These are phyloP conservation scores for Sarcophaga variegata DNA, from an alignment of 2,888 invertebrate genomes.

Conservation along the genomic window DNA sequence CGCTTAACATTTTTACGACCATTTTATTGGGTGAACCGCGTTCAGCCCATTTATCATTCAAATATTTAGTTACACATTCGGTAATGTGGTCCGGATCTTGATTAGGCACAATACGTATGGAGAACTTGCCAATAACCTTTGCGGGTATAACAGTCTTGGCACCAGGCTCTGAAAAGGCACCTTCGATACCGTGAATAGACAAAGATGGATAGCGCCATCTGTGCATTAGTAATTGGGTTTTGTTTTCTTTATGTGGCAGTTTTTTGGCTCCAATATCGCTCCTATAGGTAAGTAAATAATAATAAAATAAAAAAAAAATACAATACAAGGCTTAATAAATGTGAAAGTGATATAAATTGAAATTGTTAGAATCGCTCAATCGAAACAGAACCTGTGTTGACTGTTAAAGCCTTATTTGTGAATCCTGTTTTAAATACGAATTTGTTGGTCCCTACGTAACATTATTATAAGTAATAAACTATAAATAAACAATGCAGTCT, in stretches of 20 bases:
- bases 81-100: slow-evolving; percentile 93
- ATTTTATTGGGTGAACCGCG: slow-evolving; percentile 93
- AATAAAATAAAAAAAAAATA: too few species aligned
- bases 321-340: too few species aligned
- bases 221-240: slow-evolving; percentile 93
- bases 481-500: too few species aligned
- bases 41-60: slow-evolving; percentile 90
- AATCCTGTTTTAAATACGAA: too few species aligned
- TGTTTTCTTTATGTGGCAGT: slow-evolving; percentile 90
- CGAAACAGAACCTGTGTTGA: too few species aligned
- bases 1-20: slow-evolving; percentile 82
- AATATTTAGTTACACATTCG: slow-evolving; percentile 88
- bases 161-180: slow-evolving; percentile 95
- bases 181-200: slow-evolving; percentile 97
- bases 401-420: too few species aligned
- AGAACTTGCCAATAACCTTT: slow-evolving; percentile 98
- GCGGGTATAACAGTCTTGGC: slow-evolving; percentile 97
- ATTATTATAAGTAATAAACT: too few species aligned
- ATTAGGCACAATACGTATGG: slow-evolving; percentile 97
- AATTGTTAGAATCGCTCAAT: too few species aligned
- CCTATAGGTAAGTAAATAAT: slow-evolving; percentile 71
- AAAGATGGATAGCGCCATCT: slow-evolving; percentile 97
- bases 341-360: too few species aligned
- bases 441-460: too few species aligned
- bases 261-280: slow-evolving; percentile 86